Conservation (phyloP, 2,888 invertebrate species). For the Pseudoips prasinana region DNA sequence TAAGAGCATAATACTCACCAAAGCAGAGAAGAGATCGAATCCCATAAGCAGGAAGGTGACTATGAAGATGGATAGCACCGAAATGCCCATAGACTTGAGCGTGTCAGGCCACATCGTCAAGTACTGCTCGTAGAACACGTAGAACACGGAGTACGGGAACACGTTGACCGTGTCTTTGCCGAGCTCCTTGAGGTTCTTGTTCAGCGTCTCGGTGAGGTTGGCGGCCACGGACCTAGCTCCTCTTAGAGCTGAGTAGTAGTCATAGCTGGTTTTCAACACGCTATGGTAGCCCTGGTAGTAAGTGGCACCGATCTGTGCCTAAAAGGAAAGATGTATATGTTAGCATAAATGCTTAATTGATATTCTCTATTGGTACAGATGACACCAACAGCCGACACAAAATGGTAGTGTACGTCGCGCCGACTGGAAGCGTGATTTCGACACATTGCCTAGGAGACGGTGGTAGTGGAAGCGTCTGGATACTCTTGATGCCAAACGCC, state of each 20-base stretch:
- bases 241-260: conserved; percentile 94
- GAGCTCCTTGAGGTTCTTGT: conserved; percentile 69
- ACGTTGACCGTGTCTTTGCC: conserved; percentile 84
- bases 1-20: too few relatives aligned
- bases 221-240: conserved; percentile 90
- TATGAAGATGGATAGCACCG: conserved; percentile 95
- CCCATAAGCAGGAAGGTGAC: conserved; percentile 97
- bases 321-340: not conserved
- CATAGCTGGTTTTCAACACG: conserved; percentile 92
- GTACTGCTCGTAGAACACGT: conserved; percentile 99
- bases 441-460: too few relatives aligned
- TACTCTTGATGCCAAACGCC: too few relatives aligned
- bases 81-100: conserved; percentile 92
- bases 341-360: too few relatives aligned
- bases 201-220: conserved; percentile 87
- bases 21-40: conserved; percentile 94
- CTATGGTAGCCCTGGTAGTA: conserved; percentile 94
- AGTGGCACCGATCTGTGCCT: conserved; percentile 84
- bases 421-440: too few relatives aligned
- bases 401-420: too few relatives aligned
- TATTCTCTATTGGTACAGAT: too few relatives aligned
- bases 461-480: too few relatives aligned
- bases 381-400: too few relatives aligned
- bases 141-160: conserved; percentile 96
- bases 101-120: conserved; percentile 97